A percentile compares a stretch with the other conserved stretches of the same genome.
phyloP scores from a whole-genome alignment of 2,888 invertebrate genomes.

The Phorcus lineatus region DNA sequence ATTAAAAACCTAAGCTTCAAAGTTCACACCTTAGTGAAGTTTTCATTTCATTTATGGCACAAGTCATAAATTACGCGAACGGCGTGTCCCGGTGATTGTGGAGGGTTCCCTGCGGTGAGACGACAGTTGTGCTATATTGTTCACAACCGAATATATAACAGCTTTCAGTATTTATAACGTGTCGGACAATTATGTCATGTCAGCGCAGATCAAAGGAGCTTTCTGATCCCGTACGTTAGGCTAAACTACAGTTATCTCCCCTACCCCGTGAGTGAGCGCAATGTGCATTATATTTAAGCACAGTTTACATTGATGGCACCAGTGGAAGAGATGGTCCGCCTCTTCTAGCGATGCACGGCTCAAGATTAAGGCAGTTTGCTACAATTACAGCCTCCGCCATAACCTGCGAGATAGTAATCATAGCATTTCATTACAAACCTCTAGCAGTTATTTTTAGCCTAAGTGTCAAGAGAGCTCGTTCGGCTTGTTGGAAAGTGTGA shows the following conservation, averaged over 20 bases:
- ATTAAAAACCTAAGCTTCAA: too few species aligned
- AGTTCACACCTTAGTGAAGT: too few species aligned
- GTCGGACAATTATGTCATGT: conserved; percentile 1
- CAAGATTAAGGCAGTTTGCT: conserved; percentile 16
- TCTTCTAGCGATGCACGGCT: conserved; percentile 6
- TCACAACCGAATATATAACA: too few species aligned
- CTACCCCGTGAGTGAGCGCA: background rate
- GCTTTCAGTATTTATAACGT: background rate
- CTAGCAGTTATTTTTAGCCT: conserved; percentile 14
- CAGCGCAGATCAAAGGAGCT: background rate
- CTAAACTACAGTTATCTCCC: conserved; percentile 20
- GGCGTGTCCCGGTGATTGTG: too few species aligned
- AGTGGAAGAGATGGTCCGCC: background rate
- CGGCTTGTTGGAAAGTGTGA: conserved; percentile 34
- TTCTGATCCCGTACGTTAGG: background rate
- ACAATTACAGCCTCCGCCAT: conserved; percentile 25
- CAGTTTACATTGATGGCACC: background rate
- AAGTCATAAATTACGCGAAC: background rate
- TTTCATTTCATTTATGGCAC: conserved; percentile 4
- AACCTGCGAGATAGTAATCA: background rate
- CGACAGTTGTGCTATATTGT: too few species aligned
- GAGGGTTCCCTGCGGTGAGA: too few species aligned
- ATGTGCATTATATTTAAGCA: background rate
- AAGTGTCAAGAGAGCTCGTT: conserved; percentile 25
- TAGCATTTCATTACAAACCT: conserved; percentile 18